Evolutionary conservation across 2,797 vertebrate genomes (phyloP).

Genomic region (Melanotaenia parkinsoni): DNA sequence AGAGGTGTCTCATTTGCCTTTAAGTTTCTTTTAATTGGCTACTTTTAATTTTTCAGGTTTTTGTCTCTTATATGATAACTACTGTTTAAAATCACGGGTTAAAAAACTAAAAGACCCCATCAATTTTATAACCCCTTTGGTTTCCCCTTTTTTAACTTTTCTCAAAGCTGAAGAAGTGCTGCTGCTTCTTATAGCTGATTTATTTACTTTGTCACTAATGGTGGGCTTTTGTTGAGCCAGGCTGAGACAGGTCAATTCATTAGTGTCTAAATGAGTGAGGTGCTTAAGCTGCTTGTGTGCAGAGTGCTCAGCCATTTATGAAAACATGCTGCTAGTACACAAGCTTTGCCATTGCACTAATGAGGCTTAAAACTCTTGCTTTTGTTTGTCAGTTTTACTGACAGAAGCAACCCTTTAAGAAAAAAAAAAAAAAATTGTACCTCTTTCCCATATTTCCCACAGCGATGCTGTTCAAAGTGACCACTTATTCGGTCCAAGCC

Average conservation of each 20-base stretch:
- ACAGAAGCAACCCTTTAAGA: slow-evolving; percentile 30
- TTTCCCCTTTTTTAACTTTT: slow-evolving; percentile 9
- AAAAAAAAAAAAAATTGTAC: background rate
- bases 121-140: slow-evolving; percentile 37
- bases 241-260: slow-evolving; percentile 72
- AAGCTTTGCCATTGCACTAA: slow-evolving; percentile 51
- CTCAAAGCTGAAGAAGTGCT: slow-evolving; percentile 28
- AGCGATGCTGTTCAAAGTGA: slow-evolving; percentile 21
- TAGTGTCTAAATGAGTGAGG: slow-evolving; percentile 71
- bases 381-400: slow-evolving; percentile 54
- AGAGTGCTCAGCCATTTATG: slow-evolving; percentile 61
- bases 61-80: background rate
- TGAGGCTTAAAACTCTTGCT: slow-evolving; percentile 57
- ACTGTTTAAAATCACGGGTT: background rate
- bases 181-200: slow-evolving; percentile 45
- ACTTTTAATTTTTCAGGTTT: background rate
- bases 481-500: background rate
- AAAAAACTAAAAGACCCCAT: background rate
- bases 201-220: slow-evolving; percentile 72
- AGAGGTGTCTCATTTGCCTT: slow-evolving; percentile 23
- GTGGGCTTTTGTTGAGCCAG: slow-evolving; percentile 59
- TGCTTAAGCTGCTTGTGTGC: slow-evolving; percentile 71
- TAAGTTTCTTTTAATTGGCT: background rate
- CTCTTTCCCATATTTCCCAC: slow-evolving; percentile 12
- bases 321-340: slow-evolving; percentile 48